phyloP scores from a whole-genome alignment of 2,113 vertebrate genomes.

The Ellobius talpinus region DNA sequence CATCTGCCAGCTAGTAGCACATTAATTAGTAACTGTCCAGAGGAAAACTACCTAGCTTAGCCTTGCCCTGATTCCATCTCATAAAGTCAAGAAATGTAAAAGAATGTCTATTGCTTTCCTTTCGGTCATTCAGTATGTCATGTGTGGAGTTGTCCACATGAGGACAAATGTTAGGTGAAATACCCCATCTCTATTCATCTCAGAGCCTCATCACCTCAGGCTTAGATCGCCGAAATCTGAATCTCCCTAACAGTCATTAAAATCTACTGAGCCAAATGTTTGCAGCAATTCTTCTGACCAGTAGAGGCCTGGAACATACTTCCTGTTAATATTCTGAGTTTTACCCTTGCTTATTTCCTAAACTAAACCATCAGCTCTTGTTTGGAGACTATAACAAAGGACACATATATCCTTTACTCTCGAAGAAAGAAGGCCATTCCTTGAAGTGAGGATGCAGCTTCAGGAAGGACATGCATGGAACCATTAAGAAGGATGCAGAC shows the following conservation, averaged over 20 bases:
- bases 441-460: background rate
- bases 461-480: background rate
- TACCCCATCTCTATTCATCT: background rate
- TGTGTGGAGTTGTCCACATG: background rate
- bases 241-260: background rate
- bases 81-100: conserved; percentile 8
- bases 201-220: background rate
- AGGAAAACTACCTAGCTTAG: background rate
- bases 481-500: background rate
- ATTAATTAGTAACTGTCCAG: background rate
- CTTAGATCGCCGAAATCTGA: background rate
- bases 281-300: background rate
- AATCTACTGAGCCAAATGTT: background rate
- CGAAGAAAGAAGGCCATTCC: background rate
- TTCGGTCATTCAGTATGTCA: background rate
- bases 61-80: conserved; percentile 4
- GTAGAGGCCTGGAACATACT: background rate
- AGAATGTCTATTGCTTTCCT: background rate
- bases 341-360: conserved; percentile 59
- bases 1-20: background rate
- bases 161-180: conserved; percentile 31
- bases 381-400: background rate
- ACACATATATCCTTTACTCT: background rate
- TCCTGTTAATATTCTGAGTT: conserved; percentile 44
- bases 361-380: conserved; percentile 51